Conservation (phyloP, 2,797 vertebrate genomes). For the Myotis findleyi region DNA sequence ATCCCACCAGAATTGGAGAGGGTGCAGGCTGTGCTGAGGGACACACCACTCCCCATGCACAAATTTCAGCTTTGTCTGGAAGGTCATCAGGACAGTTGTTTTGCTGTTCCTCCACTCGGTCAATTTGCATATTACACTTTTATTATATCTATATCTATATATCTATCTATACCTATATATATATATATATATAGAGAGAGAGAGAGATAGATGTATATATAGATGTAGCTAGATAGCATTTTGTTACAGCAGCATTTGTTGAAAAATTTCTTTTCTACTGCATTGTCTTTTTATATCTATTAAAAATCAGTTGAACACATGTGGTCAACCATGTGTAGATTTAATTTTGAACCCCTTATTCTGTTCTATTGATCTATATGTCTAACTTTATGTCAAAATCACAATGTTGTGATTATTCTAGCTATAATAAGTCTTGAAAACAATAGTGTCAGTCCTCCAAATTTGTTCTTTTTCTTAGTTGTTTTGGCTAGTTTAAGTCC, state of each 20-base stretch:
- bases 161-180: too few relatives aligned
- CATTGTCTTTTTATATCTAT: not conserved
- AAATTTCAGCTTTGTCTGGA: too few relatives aligned
- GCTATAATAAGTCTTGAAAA: conserved; percentile 3
- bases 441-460: not conserved
- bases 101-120: too few relatives aligned
- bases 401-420: not conserved
- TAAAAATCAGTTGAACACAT: not conserved
- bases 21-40: too few relatives aligned
- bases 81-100: too few relatives aligned
- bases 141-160: too few relatives aligned
- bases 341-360: not conserved
- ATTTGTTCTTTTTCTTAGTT: not conserved
- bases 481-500: not conserved
- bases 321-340: not conserved
- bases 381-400: conserved; percentile 17
- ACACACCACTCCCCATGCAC: too few relatives aligned
- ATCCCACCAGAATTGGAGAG: too few relatives aligned
- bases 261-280: not conserved
- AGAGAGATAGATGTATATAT: too few relatives aligned
- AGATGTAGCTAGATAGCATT: not conserved
- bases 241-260: not conserved
- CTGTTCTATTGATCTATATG: not conserved
- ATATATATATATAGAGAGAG: too few relatives aligned
- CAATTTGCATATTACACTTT: too few relatives aligned